Evolutionary conservation across 2,797 vertebrate genomes (phyloP).

Genomic region (Sebastolobus alascanus): DNA sequence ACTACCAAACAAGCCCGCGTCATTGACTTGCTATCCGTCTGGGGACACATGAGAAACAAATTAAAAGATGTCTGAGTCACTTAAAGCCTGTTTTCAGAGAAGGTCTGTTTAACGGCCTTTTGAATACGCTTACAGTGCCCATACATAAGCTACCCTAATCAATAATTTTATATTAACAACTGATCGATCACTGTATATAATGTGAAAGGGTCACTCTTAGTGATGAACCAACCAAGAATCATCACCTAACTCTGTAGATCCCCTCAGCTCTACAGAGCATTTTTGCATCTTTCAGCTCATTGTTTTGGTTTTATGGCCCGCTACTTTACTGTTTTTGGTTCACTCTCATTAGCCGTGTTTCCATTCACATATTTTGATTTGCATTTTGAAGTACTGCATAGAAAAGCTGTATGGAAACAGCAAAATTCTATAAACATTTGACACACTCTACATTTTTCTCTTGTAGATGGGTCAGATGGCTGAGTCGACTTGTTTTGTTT

Average conservation of each 20-base stretch:
- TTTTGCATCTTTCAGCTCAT: background rate
- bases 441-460: too few species aligned
- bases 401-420: too few species aligned
- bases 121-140: conserved; percentile 8
- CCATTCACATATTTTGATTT: too few species aligned
- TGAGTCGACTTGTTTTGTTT: too few species aligned
- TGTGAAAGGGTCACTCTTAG: background rate
- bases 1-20: conserved; percentile 73
- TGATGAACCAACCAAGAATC: background rate
- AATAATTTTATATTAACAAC: background rate
- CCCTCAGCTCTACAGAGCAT: background rate
- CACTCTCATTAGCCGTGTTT: background rate
- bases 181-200: background rate
- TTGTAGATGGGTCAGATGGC: too few species aligned
- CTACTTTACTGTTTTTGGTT: background rate
- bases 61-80: conserved; percentile 36
- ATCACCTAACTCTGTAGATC: background rate
- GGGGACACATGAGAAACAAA: conserved; percentile 22
- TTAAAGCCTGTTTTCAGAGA: conserved; percentile 15
- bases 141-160: background rate
- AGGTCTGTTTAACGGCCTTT: conserved; percentile 26
- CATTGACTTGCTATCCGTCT: conserved; percentile 62
- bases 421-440: too few species aligned
- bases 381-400: too few species aligned
- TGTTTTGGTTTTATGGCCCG: background rate